Base-by-base conservation (phyloP, 2,797 vertebrate genomes). In the Liasis olivaceus region DNA sequence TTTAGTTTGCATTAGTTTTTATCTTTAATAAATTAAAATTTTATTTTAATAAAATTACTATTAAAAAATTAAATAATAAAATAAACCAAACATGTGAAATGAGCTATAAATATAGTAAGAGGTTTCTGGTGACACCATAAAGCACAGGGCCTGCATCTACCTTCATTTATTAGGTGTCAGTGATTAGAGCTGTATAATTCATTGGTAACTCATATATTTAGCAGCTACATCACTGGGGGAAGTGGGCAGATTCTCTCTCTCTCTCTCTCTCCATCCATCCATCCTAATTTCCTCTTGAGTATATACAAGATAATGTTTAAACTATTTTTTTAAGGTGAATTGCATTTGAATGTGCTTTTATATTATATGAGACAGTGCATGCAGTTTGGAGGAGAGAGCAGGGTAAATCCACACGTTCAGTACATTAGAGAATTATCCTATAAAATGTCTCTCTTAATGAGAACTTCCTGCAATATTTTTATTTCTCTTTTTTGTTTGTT, bases 161-260 rank as follows among this genome's bases (percentile, higher is more conserved):
- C 85, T 95, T 96, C 90, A 95, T 97, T 97, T 98, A 98, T 97
- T 95, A 94, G 92, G 94, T 97, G 97, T 95, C 94, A 17, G 94
- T 94, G 90, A 93, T 95, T 96, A 98, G 95, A 94, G 92, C 86
- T 63, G 94, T 92, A 94, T 96, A 96, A 96, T 96, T 97, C 96
- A 96, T 94, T 91, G 94, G 90, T 95, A 95, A 92, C 87, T 97
- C 95, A 97, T 97, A 97, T 94, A 97, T 97, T 97, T 97, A 95
- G 95, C 95, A 96, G 96, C 94, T 92, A 20, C 91, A 58, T 87
- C 60, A 92, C 92, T 95, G 69, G 90, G 92, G 63, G 92, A 94
- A 95, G 88, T 96, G 95, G 93, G 84, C 59, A 96, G 88, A 95
- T 96, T 97, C 97, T 96, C 94, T 96, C 22, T 96, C 90, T 90